Conservation (phyloP, 1,140 invertebrate species). For the Macrocentrus cingulum region DNA sequence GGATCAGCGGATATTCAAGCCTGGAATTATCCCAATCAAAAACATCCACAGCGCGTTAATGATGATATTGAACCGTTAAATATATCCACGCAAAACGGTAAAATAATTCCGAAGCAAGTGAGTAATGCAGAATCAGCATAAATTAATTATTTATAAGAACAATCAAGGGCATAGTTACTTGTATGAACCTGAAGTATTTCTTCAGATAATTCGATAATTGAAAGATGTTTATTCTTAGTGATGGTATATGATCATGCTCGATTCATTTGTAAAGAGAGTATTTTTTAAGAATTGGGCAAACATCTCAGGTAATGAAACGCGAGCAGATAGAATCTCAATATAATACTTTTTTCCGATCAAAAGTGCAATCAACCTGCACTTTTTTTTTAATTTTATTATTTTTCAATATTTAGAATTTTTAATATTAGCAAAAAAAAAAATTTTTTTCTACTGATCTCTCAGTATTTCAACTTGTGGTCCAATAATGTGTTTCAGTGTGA, state of each 20-base stretch:
- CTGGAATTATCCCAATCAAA: constrained; percentile 64
- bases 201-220: no score
- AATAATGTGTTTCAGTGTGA: no score
- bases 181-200: constrained; percentile 3
- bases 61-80: constrained; percentile 53
- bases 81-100: constrained; percentile 40
- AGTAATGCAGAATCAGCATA: constrained; percentile 22
- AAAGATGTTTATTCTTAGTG: no score
- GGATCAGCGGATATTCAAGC: constrained; percentile 67
- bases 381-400: no score
- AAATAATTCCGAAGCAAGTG: constrained; percentile 33
- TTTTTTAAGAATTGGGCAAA: constrained; percentile 2
- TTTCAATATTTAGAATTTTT: no score
- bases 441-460: no score
- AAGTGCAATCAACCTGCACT: no score
- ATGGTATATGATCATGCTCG: background rate
- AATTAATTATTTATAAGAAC: background rate
- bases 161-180: background rate
- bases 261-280: background rate
- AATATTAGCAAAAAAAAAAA: no score
- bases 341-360: no score
- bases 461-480: no score
- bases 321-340: background rate
- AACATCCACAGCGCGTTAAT: constrained; percentile 43
- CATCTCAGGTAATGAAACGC: background rate